phyloP scores from a whole-genome alignment of 2,888 invertebrate genomes.

The Agrochola lota region DNA sequence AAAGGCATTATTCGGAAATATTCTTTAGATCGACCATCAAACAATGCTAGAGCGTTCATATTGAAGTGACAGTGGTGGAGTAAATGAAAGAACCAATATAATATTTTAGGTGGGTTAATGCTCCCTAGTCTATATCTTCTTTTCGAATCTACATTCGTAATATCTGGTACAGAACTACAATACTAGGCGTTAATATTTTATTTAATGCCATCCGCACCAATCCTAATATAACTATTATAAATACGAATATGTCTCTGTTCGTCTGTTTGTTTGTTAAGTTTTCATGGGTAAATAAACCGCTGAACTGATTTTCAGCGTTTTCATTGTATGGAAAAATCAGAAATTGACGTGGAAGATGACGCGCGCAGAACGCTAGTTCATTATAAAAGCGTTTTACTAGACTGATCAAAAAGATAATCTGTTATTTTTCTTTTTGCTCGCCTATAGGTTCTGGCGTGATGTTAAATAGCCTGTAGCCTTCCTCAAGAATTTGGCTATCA shows the following conservation, averaged over 20 bases:
- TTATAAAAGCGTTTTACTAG: background rate
- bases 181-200: background rate
- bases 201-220: background rate
- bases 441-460: no score
- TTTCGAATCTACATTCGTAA: background rate
- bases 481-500: no score
- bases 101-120: background rate
- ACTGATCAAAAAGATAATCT: no score
- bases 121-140: background rate
- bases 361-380: background rate
- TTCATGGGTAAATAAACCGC: background rate
- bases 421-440: no score
- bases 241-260: background rate
- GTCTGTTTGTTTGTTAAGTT: background rate
- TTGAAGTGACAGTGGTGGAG: conserved; percentile 34
- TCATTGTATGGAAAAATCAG: background rate
- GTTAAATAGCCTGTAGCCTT: no score
- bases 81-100: conserved; percentile 2
- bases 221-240: background rate
- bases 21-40: conserved; percentile 44
- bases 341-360: background rate
- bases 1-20: conserved; percentile 54
- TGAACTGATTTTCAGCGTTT: background rate
- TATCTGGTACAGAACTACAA: background rate
- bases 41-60: conserved; percentile 52